Conservation (phyloP, 1,140 invertebrate species). For the Tetramorium parvispinum region DNA sequence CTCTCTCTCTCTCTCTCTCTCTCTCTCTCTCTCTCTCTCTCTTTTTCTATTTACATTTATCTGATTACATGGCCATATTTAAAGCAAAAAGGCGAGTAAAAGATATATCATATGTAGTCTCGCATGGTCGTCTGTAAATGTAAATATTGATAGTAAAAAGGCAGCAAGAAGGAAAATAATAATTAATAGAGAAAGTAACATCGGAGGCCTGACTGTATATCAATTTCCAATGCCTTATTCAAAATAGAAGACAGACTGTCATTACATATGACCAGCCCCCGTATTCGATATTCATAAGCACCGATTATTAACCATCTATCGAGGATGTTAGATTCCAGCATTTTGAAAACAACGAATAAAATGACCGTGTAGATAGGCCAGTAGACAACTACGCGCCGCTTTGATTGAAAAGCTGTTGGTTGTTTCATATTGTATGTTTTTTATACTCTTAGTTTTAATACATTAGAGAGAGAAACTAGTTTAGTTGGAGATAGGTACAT, state of each 20-base stretch:
- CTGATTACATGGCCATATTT: neutral
- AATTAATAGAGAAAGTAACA: slow-evolving; percentile 19
- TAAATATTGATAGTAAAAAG: neutral
- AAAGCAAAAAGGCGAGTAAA: neutral
- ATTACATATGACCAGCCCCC: slow-evolving; percentile 41
- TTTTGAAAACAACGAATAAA: slow-evolving; percentile 42
- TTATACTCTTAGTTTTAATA: slow-evolving; percentile 35
- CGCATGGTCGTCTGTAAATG: neutral
- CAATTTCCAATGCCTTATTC: slow-evolving; percentile 18
- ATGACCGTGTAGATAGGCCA: neutral
- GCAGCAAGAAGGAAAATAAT: slow-evolving; percentile 5
- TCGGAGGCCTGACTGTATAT: neutral
- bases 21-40: too few species aligned
- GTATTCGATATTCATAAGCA: slow-evolving; percentile 14
- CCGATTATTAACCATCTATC: neutral
- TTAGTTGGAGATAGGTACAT: slow-evolving; percentile 16
- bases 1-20: too few species aligned
- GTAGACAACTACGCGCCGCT: neutral
- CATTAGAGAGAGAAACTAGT: slow-evolving; percentile 15
- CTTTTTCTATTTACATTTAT: neutral
- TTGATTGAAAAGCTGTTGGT: slow-evolving; percentile 15
- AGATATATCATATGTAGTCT: neutral
- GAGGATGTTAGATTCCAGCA: neutral
- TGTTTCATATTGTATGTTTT: slow-evolving; percentile 19
- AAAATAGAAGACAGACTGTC: slow-evolving; percentile 16